Evolutionary conservation across 2,888 invertebrate genomes (phyloP).

Genomic region (Elegia similella): DNA sequence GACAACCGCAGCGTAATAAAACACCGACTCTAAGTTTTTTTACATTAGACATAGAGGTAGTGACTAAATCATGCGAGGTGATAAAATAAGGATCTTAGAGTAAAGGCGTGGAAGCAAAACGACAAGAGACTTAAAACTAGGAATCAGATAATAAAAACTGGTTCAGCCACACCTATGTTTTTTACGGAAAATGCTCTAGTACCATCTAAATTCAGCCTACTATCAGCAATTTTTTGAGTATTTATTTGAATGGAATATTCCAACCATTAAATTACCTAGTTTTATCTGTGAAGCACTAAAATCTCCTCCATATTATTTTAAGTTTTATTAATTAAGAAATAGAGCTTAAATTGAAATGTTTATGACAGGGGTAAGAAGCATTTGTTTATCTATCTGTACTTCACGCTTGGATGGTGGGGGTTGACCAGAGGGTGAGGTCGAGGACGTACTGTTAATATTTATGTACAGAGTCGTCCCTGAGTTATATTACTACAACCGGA

Average conservation of each 20-base stretch:
- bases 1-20: constrained; percentile 33
- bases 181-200: too few species aligned
- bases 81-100: constrained; percentile 8
- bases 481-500: background rate
- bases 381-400: constrained; percentile 9
- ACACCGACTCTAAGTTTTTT: constrained; percentile 30
- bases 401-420: constrained; percentile 15
- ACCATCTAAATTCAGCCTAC: too few species aligned
- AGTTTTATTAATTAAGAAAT: background rate
- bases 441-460: background rate
- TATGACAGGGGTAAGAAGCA: constrained; percentile 1
- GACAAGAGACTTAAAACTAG: background rate
- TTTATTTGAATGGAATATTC: too few species aligned
- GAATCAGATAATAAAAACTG: background rate
- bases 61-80: constrained; percentile 8
- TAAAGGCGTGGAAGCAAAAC: background rate
- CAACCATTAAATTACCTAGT: too few species aligned
- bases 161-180: background rate
- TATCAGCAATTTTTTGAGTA: too few species aligned
- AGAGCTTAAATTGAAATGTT: constrained; percentile 5
- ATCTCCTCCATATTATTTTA: background rate
- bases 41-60: constrained; percentile 7
- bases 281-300: too few species aligned
- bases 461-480: background rate
- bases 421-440: constrained; percentile 10